Percentiles rank a stretch among this genome's conserved stretches.
These are phyloP conservation scores for Buphagus erythrorhynchus DNA, from an alignment of 2,797 vertebrate genomes.

Conservation along the genomic window DNA sequence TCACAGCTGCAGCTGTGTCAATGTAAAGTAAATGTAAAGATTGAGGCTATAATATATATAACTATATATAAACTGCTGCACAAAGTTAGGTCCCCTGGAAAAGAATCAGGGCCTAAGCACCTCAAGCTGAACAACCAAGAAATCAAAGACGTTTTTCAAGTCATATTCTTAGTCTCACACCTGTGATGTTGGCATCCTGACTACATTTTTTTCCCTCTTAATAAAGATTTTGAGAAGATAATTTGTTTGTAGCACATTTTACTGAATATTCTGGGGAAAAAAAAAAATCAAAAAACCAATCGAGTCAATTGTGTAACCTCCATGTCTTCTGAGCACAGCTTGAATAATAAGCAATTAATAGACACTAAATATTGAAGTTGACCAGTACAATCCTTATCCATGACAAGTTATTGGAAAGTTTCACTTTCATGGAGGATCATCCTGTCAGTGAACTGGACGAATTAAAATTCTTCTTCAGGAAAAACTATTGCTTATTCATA, in stretches of 20 bases:
- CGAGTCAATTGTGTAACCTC: not conserved
- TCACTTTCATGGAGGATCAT: not conserved
- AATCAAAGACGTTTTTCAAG: not conserved
- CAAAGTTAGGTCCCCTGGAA: slow-evolving; percentile 5
- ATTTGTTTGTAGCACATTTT: not conserved
- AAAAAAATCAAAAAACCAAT: too few relatives aligned
- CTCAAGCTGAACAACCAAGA: slow-evolving; percentile 4
- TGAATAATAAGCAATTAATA: not conserved
- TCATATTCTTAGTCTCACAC: not conserved
- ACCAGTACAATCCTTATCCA: too few relatives aligned
- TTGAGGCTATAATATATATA: slow-evolving; percentile 21
- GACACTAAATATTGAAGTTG: not conserved
- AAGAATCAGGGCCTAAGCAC: slow-evolving; percentile 15
- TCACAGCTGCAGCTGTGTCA: slow-evolving; percentile 63
- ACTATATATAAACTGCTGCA: slow-evolving; percentile 48
- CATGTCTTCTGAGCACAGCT: not conserved
- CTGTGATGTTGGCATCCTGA: not conserved
- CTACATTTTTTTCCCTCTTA: not conserved
- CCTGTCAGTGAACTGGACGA: not conserved
- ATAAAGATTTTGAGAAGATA: not conserved
- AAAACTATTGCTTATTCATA: not conserved
- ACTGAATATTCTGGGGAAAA: not conserved
- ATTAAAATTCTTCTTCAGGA: not conserved
- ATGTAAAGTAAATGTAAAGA: slow-evolving; percentile 47
- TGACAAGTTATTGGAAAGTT: not conserved